Conservation (phyloP, 2,113 vertebrate genomes). For the Alosa alosa region DNA sequence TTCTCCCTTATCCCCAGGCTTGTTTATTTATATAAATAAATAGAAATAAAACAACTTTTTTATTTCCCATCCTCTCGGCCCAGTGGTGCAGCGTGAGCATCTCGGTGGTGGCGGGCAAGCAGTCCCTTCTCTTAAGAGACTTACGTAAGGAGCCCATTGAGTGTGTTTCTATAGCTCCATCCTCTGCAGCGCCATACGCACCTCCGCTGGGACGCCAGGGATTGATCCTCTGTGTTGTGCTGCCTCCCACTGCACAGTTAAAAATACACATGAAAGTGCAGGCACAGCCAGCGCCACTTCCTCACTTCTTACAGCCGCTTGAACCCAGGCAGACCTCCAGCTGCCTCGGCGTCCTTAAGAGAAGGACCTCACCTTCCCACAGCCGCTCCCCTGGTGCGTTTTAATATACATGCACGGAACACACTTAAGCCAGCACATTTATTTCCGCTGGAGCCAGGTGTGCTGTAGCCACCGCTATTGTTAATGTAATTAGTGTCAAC, state of each 20-base stretch:
- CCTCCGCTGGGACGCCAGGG: background rate
- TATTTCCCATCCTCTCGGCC: background rate
- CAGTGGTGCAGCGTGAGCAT: background rate
- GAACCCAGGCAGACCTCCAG: background rate
- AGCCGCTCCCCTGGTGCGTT: background rate
- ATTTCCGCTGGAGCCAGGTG: too few relatives aligned
- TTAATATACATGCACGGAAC: too few relatives aligned
- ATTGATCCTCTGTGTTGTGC: background rate
- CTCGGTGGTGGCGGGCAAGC: background rate
- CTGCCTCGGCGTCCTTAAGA: background rate
- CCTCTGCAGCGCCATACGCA: constrained; percentile 16
- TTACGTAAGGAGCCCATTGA: constrained; percentile 35
- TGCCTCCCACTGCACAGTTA: constrained; percentile 24
- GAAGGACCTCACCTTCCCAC: background rate
- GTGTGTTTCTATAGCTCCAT: constrained; percentile 8
- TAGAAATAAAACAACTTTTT: background rate
- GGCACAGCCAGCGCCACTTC: background rate
- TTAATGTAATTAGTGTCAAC: too few relatives aligned
- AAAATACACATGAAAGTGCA: constrained; percentile 26
- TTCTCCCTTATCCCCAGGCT: background rate
- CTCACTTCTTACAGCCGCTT: background rate
- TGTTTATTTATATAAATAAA: background rate
- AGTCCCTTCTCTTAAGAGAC: constrained; percentile 22
- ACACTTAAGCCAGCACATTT: background rate
- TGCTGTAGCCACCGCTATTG: too few relatives aligned